A percentile compares a stretch with the other conserved stretches of the same genome.
Evolutionary conservation across 1,140 invertebrate genomes (phyloP).

Genomic region (Coptotermes formosanus): DNA sequence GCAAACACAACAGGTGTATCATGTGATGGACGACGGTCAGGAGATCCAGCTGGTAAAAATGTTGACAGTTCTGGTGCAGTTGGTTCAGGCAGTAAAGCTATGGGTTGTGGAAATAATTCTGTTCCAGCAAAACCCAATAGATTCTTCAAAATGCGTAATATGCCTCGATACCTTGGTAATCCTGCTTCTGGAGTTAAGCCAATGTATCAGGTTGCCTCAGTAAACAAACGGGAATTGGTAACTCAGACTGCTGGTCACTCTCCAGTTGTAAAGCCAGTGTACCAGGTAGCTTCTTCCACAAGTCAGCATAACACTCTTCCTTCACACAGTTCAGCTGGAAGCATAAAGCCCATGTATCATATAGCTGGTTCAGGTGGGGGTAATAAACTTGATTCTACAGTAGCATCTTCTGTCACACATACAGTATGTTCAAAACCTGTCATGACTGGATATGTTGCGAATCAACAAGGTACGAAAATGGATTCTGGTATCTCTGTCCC

Average conservation of each 20-base stretch:
- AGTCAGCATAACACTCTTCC: slow-evolving; percentile 35
- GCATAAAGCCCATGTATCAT: background rate
- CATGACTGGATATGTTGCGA: background rate
- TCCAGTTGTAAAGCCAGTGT: background rate
- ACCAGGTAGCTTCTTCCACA: background rate
- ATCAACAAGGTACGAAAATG: background rate
- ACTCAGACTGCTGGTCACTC: background rate
- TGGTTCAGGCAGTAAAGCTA: background rate
- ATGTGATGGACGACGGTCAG: background rate
- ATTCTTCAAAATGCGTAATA: slow-evolving; percentile 60
- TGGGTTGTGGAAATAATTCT: slow-evolving; percentile 32
- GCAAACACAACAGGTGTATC: background rate
- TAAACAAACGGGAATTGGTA: slow-evolving; percentile 20
- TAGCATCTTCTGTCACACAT: background rate
- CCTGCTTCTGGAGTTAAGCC: slow-evolving; percentile 61
- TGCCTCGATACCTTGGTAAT: slow-evolving; percentile 59
- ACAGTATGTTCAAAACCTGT: background rate
- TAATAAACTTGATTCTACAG: no score
- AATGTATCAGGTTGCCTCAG: slow-evolving; percentile 51
- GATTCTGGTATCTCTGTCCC: background rate
- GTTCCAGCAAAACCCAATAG: slow-evolving; percentile 52
- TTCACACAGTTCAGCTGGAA: background rate
- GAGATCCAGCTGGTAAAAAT: background rate
- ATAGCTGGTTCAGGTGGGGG: background rate
- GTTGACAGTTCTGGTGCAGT: background rate